Base-by-base conservation (phyloP, 1,140 invertebrate species). In the Drosophila watanabei region DNA sequence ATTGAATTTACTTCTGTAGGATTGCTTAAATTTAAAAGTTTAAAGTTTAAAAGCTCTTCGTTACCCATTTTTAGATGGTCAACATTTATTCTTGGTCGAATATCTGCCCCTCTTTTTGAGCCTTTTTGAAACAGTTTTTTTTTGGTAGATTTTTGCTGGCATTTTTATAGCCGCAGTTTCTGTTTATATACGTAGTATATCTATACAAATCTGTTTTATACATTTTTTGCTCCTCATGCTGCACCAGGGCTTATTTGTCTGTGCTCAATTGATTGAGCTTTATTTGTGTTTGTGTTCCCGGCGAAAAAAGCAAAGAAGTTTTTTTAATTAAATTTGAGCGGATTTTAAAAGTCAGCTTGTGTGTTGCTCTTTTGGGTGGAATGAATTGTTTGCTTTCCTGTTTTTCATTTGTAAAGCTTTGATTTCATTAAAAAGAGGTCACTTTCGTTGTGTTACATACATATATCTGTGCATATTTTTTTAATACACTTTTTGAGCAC, bases 321-420 rank as follows among this genome's bases (percentile, higher is more conserved):
- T 86, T 87, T 87, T 87, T 79, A 87, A 87, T 87, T 87, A 87
- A 87, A 88, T 87, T 83, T 87, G 76, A 73, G 72, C 57, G 76
- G 76, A 75, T 88, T 87, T 87, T 87, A 87, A 87, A 87, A 87
- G 84, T 73, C 84, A 87, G 63, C 18, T 58, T 61, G 69, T 52
- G 35, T 60, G 64, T 11, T 49, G 39, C 39, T 49, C 61, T 77
- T 59, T 62, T 73, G 18, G 51, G 28, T 56, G 48, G 63, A 69
- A 41, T 51, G 48, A 32, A 65, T 61, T 46, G 48, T 59, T 61
- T 79, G 57, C 32, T 24, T 58, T 68, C 52, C 45, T 24, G 45
- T 58, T 72, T 80, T 48, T 16, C 59, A 57, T 68, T 72, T 77
- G 61, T 59, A 37, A 68, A 52, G 37, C 62, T 65, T 62, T 82